Conservation (phyloP, 2,113 vertebrate species). For the Taurulus bubalis region DNA sequence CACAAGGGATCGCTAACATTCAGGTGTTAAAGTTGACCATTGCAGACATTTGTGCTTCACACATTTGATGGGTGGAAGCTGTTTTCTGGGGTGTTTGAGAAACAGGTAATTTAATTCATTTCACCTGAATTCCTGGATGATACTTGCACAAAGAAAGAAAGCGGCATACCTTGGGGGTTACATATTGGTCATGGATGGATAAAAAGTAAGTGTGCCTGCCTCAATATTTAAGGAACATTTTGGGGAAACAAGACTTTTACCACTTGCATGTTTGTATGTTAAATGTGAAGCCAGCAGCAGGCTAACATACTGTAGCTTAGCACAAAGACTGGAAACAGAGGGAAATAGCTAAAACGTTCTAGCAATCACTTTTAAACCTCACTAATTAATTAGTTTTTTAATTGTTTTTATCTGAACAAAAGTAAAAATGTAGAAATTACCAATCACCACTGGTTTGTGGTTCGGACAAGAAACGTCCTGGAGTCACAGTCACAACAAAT, state of each 20-base stretch:
- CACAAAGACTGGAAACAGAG: neutral
- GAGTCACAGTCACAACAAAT: neutral
- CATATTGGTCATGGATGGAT: neutral
- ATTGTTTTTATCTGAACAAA: neutral
- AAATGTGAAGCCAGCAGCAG: neutral
- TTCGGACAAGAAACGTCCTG: neutral
- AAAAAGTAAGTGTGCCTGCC: neutral
- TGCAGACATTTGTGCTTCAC: constrained; percentile 11
- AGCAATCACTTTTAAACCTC: neutral
- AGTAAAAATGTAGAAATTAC: neutral
- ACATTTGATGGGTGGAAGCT: neutral
- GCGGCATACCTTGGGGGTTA: neutral
- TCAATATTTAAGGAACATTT: neutral
- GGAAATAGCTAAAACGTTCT: neutral
- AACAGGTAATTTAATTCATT: neutral
- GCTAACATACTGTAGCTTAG: neutral
- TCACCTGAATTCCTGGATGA: neutral
- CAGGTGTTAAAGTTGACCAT: constrained; percentile 11
- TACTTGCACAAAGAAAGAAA: neutral
- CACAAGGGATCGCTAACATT: neutral
- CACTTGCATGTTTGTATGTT: neutral
- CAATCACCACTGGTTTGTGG: neutral
- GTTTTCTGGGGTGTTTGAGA: neutral
- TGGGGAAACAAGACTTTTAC: neutral
- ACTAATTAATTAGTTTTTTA: neutral